phyloP scores from a whole-genome alignment of 2,888 invertebrate genomes.

The Anarsia innoxiella region DNA sequence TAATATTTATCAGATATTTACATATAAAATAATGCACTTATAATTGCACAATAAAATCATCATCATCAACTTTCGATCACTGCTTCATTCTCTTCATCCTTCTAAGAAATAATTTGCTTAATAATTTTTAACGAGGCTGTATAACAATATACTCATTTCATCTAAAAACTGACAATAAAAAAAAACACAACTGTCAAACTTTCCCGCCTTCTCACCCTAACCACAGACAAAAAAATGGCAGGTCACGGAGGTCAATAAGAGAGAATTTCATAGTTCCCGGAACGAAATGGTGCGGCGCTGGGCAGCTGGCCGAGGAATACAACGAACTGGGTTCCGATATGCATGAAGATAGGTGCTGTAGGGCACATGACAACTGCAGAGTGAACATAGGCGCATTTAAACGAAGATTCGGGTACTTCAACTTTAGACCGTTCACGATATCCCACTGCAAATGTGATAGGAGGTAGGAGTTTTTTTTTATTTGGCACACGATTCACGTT shows the following conservation, averaged over 20 bases:
- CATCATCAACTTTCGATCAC: too few relatives aligned
- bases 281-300: constrained; percentile 84
- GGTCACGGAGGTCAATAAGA: constrained; percentile 62
- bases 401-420: constrained; percentile 78
- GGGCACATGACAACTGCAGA: constrained; percentile 83
- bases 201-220: constrained; percentile 14
- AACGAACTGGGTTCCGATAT: constrained; percentile 73
- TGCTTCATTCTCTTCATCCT: too few relatives aligned
- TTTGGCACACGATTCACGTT: constrained; percentile 22
- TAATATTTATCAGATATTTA: too few relatives aligned
- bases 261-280: constrained; percentile 78
- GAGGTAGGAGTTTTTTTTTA: constrained; percentile 75
- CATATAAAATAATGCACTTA: too few relatives aligned
- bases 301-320: constrained; percentile 74
- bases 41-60: too few relatives aligned
- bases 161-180: too few relatives aligned
- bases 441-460: constrained; percentile 86
- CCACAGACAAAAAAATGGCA: constrained; percentile 29
- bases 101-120: too few relatives aligned
- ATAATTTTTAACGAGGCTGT: too few relatives aligned
- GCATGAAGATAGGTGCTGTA: constrained; percentile 81
- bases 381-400: constrained; percentile 77
- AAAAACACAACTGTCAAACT: not conserved
- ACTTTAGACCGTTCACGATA: constrained; percentile 81
- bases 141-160: too few relatives aligned